Evolutionary conservation across 2,888 invertebrate species (phyloP).

Genomic region (Stenurella melanura): DNA sequence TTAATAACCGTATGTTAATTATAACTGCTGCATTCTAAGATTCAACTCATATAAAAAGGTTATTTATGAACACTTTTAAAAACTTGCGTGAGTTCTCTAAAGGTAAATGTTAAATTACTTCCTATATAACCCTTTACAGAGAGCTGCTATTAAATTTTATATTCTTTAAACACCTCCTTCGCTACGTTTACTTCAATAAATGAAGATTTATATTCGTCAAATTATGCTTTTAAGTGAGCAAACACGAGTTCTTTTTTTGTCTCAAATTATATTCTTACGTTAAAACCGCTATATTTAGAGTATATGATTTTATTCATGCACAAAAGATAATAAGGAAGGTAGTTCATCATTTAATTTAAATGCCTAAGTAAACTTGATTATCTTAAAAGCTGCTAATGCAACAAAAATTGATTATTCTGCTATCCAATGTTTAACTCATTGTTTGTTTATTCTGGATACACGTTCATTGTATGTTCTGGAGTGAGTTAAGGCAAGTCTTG

Average conservation of each 20-base stretch:
- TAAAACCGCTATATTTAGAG: conserved; percentile 9
- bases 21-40: conserved; percentile 1
- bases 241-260: background rate
- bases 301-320: background rate
- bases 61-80: conserved; percentile 30
- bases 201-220: conserved; percentile 51
- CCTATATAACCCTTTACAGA: conserved; percentile 29
- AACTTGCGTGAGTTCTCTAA: conserved; percentile 39
- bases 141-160: conserved; percentile 51
- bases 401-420: conserved; percentile 12
- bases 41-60: conserved; percentile 24
- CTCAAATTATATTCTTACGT: conserved; percentile 9
- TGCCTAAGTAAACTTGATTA: conserved; percentile 9
- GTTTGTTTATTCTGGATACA: background rate
- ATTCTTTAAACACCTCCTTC: conserved; percentile 52
- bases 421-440: background rate
- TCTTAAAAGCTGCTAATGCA: conserved; percentile 8
- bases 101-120: conserved; percentile 42
- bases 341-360: conserved; percentile 16
- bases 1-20: background rate
- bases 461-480: background rate
- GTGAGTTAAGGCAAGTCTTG: background rate
- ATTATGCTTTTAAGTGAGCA: conserved; percentile 38
- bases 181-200: conserved; percentile 45
- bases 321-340: background rate